Evolutionary conservation across 2,113 vertebrate species (phyloP), one percentile per base, ranked within the genome.

Genomic region (Trematocara macrostoma): DNA sequence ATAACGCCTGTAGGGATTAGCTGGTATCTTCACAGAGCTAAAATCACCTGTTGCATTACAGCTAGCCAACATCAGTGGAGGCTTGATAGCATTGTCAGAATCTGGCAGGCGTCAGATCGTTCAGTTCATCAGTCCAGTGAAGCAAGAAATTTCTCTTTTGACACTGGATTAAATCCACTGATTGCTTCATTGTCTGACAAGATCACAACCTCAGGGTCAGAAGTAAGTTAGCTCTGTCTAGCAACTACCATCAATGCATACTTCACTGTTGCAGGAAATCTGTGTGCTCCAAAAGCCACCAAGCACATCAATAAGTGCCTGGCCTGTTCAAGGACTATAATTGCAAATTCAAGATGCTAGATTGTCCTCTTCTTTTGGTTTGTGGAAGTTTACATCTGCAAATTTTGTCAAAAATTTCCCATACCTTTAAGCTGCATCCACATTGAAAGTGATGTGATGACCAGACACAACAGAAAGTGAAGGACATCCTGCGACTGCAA

Each of bases 1-100:
- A 4, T 14, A 79, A 57, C 2, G 49, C 23, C 59, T 76, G 82
- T 81, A 55, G 89, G 84, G 64, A 90, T 92, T 90, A 90, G 85
- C 80, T 3, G 8, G 11, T 79, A 45, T 71, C 84, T 34, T 40
- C 20, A 20, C 4, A 5, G 34, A 53, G 47, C 78, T 64, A 12
- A 55, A 86, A 84, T 61, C 71, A 49, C 34, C 40, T 56, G 56
- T 69, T 88, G 82, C 79, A 79, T 87, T 78, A 80, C 80, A 69
- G 81, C 26, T 49, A 61, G n/a, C 29, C 47, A 59, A 59, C 83
- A 82, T 88, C 76, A 82, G 11, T 59, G 15, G 47, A 85, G 45
- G 67, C 83, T 55, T 51, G 51, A 86, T 86, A 69, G 67, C 26
- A 2, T 40, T 86, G 84, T 78, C 78, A 83, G 88, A 55, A 55